A percentile compares a stretch with the other conserved stretches of the same genome.
phyloP scores from a whole-genome alignment of 2,888 invertebrate species.

The Aleiodes testaceus region DNA sequence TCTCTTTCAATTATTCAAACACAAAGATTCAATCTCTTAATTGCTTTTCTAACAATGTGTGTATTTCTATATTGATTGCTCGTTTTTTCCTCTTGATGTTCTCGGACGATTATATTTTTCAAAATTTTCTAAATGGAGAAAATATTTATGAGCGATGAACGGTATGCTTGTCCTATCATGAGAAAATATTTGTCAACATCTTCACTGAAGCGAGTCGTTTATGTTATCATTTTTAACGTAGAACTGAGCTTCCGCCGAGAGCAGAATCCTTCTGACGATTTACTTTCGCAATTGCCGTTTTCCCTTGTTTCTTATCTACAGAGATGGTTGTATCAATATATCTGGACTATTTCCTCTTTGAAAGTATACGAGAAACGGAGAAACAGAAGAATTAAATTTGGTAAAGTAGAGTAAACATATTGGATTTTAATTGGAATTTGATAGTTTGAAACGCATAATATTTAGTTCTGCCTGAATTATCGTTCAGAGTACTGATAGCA shows the following conservation, averaged over 20 bases:
- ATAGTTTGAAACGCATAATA: too few relatives aligned
- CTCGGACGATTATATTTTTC: slow-evolving; percentile 10
- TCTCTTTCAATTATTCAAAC: background rate
- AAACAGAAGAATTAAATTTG: too few relatives aligned
- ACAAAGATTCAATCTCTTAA: background rate
- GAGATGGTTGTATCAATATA: background rate
- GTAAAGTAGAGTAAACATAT: too few relatives aligned
- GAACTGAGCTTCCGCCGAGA: background rate
- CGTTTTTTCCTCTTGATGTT: slow-evolving; percentile 17
- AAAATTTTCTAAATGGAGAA: background rate
- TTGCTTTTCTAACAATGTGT: background rate
- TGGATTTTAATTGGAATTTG: too few relatives aligned
- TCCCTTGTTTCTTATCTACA: background rate
- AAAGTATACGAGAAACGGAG: too few relatives aligned
- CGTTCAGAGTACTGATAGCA: too few relatives aligned
- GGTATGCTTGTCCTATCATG: background rate
- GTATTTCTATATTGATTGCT: background rate
- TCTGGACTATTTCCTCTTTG: too few relatives aligned
- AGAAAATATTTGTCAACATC: slow-evolving; percentile 20
- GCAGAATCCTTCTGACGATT: background rate
- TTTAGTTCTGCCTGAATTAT: too few relatives aligned
- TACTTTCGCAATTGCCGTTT: background rate
- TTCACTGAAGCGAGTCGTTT: background rate
- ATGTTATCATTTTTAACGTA: background rate
- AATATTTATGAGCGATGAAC: background rate